Percentiles rank a stretch among this genome's conserved stretches.
These are phyloP conservation scores for Balearica regulorum DNA, from an alignment of 2,797 vertebrate genomes.

Conservation along the genomic window DNA sequence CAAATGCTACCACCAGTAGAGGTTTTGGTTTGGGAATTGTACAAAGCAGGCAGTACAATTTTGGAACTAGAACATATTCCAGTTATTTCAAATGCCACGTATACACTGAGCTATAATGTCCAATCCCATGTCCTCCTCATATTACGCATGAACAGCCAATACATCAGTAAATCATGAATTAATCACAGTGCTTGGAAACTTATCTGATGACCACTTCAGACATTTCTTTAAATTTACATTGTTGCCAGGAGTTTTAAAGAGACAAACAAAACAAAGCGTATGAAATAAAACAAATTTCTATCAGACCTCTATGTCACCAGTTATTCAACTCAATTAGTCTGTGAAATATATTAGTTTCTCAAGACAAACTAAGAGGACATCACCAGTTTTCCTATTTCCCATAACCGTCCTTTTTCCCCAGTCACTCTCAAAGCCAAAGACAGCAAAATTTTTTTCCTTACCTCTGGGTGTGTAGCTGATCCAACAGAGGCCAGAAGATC, in stretches of 20 bases:
- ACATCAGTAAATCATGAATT: neutral
- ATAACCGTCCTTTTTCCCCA: neutral
- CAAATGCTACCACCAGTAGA: neutral
- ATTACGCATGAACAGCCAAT: neutral
- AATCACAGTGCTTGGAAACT: neutral
- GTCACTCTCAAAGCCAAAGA: neutral
- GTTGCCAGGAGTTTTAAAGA: neutral
- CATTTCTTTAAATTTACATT: neutral
- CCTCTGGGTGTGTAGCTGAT: conserved; percentile 90
- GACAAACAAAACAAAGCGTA: neutral
- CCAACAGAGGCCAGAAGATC: conserved; percentile 93
- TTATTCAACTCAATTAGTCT: neutral
- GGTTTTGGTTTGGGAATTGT: neutral
- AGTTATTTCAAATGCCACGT: neutral
- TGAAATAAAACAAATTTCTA: neutral
- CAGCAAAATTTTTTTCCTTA: conserved; percentile 54
- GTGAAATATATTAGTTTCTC: neutral
- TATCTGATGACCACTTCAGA: neutral
- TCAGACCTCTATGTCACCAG: neutral
- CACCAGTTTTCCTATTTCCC: neutral
- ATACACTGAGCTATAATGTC: accelerated
- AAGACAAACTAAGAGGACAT: neutral
- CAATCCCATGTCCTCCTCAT: neutral
- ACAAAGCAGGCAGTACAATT: neutral
- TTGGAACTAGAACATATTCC: neutral